Base-by-base conservation (phyloP, 2,113 vertebrate species). In the Esox niger region DNA sequence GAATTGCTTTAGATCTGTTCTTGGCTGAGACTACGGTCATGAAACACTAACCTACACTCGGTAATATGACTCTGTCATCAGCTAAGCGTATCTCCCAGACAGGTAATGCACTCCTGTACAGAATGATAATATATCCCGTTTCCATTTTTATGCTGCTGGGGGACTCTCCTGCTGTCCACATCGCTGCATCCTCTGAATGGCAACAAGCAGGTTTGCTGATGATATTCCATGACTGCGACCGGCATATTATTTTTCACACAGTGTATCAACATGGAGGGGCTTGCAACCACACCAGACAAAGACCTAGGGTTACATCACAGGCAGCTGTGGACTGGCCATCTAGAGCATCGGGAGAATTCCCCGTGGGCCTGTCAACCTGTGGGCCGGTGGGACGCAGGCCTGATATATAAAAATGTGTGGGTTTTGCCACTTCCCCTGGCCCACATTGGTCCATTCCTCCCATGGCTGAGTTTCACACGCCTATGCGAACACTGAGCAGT, bases 191-290 rank as follows among this genome's bases (percentile, higher is more conserved):
- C 71, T 31, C 68, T 81, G 83, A 81, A 83, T 79, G 76, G 66
- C 72, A 86, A 83, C 79, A 76, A 86, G 75, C 62, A 15, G 76
- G 75, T 52, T 70, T 61, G 46, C 71, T 61, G 38, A 69, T 63
- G 13, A 56, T 64, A 47, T 79, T 64, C 60, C 46, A 30, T 57
- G 64, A 65, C 62, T 73, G 49, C 70, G 68, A 63, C 66, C 60
- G 75, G 67, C 77, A n/a, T n/a, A n/a, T 83, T 71, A 77, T 84
- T 55, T 74, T 77, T 82, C 77, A 74, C 64, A 68, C 61, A 7
- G 66, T 65, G 61, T 65, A 9, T 0, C 46, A 71, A 65, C 70
- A 76, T 72, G 69, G 63, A 78, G 57, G 78, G 64, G 23, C 62
- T 73, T 69, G 64, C 49, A 30, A 13, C 15, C 55, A 4, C 63